phyloP scores from a whole-genome alignment of 1,140 invertebrate species.

The Drosophila parabipectinata region DNA sequence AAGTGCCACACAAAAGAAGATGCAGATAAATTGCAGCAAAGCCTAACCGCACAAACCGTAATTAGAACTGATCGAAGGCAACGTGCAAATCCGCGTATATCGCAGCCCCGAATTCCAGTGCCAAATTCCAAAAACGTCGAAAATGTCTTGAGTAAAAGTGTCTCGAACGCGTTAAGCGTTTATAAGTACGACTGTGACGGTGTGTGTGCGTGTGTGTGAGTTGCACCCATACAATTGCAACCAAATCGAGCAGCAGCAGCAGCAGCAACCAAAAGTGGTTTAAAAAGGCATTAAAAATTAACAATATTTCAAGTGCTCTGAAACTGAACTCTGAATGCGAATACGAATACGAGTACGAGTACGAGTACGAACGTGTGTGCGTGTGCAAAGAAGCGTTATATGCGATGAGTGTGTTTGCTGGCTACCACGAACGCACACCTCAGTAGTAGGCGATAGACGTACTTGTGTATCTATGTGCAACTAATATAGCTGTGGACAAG shows the following conservation, averaged over 20 bases:
- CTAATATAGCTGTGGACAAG: conserved; percentile 64
- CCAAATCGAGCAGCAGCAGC: conserved; percentile 19
- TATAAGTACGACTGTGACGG: conserved; percentile 10
- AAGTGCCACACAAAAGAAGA: conserved; percentile 57
- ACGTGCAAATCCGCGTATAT: conserved; percentile 22
- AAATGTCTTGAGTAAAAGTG: conserved; percentile 76
- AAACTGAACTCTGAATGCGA: conserved; percentile 54
- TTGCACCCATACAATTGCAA: conserved; percentile 26
- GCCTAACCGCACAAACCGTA: conserved; percentile 11
- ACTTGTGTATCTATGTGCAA: conserved; percentile 67
- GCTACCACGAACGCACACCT: conserved; percentile 11
- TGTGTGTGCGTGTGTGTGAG: conserved; percentile 16
- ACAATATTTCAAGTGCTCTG: conserved; percentile 67
- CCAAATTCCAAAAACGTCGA: conserved; percentile 43
- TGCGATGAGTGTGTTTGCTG: conserved; percentile 11
- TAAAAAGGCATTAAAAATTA: conserved; percentile 70
- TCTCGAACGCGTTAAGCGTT: conserved; percentile 58
- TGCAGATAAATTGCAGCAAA: conserved; percentile 48
- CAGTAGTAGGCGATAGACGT: conserved; percentile 24
- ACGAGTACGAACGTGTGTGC: conserved; percentile 11
- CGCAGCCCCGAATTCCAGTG: conserved; percentile 23
- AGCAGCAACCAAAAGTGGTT: conserved; percentile 57
- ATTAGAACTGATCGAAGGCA: conserved; percentile 18
- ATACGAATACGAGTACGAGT: conserved; percentile 13
- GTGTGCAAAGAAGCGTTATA: conserved; percentile 64